Evolutionary conservation across 2,797 vertebrate species (phyloP).

Genomic region (Phataginus tetradactyla): DNA sequence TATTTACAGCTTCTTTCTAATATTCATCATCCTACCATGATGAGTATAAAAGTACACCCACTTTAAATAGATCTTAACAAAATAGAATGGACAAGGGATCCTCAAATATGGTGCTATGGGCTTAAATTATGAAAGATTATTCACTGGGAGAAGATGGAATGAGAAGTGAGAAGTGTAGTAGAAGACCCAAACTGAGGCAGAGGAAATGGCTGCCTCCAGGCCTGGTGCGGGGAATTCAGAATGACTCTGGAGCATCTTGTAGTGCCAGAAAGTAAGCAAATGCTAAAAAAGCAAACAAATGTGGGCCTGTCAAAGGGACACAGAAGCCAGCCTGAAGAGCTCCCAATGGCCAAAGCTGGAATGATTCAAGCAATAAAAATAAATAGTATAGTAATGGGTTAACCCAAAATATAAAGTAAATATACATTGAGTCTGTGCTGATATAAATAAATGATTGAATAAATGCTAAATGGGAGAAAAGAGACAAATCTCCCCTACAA

Average conservation of each 20-base stretch:
- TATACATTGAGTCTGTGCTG: neutral
- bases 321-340: neutral
- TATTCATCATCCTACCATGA: neutral
- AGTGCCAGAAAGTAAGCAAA: neutral
- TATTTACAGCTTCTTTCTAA: neutral
- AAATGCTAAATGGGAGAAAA: neutral
- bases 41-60: neutral
- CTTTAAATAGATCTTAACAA: slow-evolving; percentile 13
- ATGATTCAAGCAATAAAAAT: neutral
- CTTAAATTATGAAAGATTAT: neutral
- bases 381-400: neutral
- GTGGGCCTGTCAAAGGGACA: neutral
- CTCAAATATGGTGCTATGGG: neutral
- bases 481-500: neutral
- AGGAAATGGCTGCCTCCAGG: neutral
- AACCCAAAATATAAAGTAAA: neutral
- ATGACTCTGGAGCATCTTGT: neutral
- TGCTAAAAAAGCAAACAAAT: neutral
- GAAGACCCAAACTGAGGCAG: neutral
- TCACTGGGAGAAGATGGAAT: neutral
- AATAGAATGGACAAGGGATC: neutral
- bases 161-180: neutral
- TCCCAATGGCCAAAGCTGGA: neutral
- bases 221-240: neutral
- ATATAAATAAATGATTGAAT: neutral